phyloP scores from a whole-genome alignment of 2,113 vertebrate genomes.

The Verasper variegatus region DNA sequence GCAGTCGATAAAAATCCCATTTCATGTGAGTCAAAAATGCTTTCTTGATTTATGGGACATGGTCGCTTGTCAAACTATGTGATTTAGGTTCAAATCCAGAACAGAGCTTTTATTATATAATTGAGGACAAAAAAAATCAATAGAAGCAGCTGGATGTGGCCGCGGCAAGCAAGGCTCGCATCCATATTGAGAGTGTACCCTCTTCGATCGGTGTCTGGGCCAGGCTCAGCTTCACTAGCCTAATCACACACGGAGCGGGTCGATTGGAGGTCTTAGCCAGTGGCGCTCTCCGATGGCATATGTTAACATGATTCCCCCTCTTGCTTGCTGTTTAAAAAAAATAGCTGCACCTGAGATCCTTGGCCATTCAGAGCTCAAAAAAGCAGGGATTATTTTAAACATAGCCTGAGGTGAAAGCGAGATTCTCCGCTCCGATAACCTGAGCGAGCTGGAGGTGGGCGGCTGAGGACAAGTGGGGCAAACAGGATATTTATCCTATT shows the following conservation, averaged over 20 bases:
- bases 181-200: slow-evolving; percentile 79
- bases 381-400: slow-evolving; percentile 82
- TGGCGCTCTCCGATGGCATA: slow-evolving; percentile 78
- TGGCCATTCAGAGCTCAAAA: slow-evolving; percentile 73
- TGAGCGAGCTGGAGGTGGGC: slow-evolving; percentile 73
- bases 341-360: slow-evolving; percentile 77
- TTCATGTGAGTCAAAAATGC: slow-evolving; percentile 74
- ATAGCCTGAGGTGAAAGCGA: slow-evolving; percentile 83
- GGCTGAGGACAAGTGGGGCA: slow-evolving; percentile 75
- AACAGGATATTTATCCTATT: slow-evolving; percentile 84
- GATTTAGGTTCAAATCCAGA: slow-evolving; percentile 80
- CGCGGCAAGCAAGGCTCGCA: slow-evolving; percentile 58
- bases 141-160: slow-evolving; percentile 81
- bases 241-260: slow-evolving; percentile 82
- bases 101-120: slow-evolving; percentile 85
- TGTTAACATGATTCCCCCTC: slow-evolving; percentile 77
- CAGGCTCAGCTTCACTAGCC: slow-evolving; percentile 74
- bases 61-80: slow-evolving; percentile 72
- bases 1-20: slow-evolving; percentile 82
- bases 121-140: slow-evolving; percentile 85
- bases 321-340: slow-evolving; percentile 66
- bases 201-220: slow-evolving; percentile 82
- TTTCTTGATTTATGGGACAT: slow-evolving; percentile 75
- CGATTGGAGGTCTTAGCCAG: slow-evolving; percentile 77
- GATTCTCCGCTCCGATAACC: slow-evolving; percentile 77